Percentiles rank a stretch among this genome's conserved stretches.
Evolutionary conservation across 2,888 invertebrate genomes (phyloP).

Genomic region (Polymixis lichenea): DNA sequence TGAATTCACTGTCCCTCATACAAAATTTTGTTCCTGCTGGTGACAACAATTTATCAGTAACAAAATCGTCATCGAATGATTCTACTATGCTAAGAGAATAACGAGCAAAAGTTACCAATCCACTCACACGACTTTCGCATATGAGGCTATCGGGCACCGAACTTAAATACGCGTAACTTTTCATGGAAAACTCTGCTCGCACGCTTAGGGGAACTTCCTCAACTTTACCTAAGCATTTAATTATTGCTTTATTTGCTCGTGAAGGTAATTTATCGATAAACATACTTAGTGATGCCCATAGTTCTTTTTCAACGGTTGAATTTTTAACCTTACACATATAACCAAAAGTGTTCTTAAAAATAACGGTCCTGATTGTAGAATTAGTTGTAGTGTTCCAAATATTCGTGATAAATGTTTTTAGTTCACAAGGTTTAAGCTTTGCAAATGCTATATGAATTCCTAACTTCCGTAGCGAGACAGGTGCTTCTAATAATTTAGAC

Average conservation of each 20-base stretch:
- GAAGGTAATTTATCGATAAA: constrained; percentile 75
- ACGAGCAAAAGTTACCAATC: constrained; percentile 51
- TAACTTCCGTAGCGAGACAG: constrained; percentile 78
- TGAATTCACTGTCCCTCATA: constrained; percentile 20
- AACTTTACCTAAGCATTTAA: constrained; percentile 66
- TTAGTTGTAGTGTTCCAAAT: constrained; percentile 77
- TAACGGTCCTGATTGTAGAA: constrained; percentile 71
- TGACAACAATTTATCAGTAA: constrained; percentile 67
- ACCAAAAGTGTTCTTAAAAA: constrained; percentile 73
- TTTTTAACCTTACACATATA: constrained; percentile 72
- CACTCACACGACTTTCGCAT: constrained; percentile 54
- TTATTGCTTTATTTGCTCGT: constrained; percentile 73
- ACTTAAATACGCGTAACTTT: constrained; percentile 71
- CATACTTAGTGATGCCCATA: constrained; percentile 68
- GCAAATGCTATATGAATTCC: constrained; percentile 74
- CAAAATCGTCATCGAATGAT: constrained; percentile 70
- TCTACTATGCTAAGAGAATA: constrained; percentile 63
- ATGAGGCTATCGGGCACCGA: constrained; percentile 67
- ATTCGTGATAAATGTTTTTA: constrained; percentile 69
- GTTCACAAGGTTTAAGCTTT: constrained; percentile 71
- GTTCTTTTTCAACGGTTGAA: constrained; percentile 58
- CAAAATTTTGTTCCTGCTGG: constrained; percentile 61
- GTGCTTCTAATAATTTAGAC: constrained; percentile 72
- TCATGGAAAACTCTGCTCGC: constrained; percentile 64
- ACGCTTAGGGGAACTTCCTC: constrained; percentile 63